Base-by-base conservation (phyloP, 2,888 invertebrate genomes). In the Octodonta nipae region DNA sequence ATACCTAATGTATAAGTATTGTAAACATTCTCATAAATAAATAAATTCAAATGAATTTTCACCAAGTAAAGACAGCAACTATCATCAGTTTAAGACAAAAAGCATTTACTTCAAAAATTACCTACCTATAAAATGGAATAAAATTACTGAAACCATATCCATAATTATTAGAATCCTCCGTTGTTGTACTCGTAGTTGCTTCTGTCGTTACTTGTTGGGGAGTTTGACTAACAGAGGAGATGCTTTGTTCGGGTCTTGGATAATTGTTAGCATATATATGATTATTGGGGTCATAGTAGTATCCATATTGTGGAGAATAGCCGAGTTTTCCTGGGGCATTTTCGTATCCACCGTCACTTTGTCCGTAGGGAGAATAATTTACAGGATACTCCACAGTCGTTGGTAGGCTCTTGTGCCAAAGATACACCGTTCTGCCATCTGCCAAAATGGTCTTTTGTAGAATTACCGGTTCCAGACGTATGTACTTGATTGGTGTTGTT, bases 391-490 rank as follows among this genome's bases (percentile, higher is more conserved):
- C 43, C 7, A 43, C 43, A 8, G 54, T 38, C 14, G 51, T 52
- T 5, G 59, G 59, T 15, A 59, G 38, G 32, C 51, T 51, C 41
- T 51, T 55, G 34, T 55, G 55, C 58, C 59, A 60, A 37, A 58
- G 57, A 37, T 56, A 58, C 16, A 60, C 41, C 2, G 50, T 54
- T 37, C 55, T 47, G 3, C 61, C 63, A 35, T 59, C 56, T 26
- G 49, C 55, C 26, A 60, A 36, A 24, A 58, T 46, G 4, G 56
- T 57, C 46, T 58, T 59, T 38, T 61, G 60, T 26, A 60, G 43
- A 14, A 60, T 54, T n/a, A 60, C 52, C 3, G 62, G 60, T 41
- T 60, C 60, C n/a, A 58, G 44, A 35, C 56, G 52, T 10, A 60
- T 56, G 34, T 54, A 58, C 43, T 54, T 55, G 5, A 56, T 43